Evolutionary conservation across 2,113 vertebrate species (phyloP), one percentile per base, ranked within the genome.

Genomic region (Sander lucioperca): DNA sequence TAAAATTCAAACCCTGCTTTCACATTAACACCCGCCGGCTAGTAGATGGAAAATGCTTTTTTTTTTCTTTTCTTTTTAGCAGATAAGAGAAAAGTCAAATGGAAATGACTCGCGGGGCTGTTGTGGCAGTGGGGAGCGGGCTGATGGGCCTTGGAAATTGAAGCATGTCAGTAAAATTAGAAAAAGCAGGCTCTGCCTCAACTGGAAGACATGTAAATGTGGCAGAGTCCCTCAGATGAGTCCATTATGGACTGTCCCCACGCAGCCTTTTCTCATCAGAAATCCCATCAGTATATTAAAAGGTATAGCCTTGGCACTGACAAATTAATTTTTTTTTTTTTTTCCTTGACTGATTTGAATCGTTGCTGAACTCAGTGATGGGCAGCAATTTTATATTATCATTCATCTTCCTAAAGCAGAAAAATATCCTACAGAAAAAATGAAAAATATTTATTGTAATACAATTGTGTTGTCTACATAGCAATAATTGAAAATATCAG

Each of bases 51-150:
- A 70, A 95, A 93, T 91, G 90, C 88, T 85, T 94, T 92, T 91
- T 62, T 76, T 59, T 71, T 56, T 68, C 9, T 27, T 64, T 47
- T 70, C 53, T 74, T 79, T 80, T 48, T 39, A 39, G 58, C 84
- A 94, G 93, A 95, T 95, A 95, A 95, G 91, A 93, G 91, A 95
- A 93, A 94, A 94, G 94, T 94, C 91, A 94, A 94, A 94, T 93
- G 91, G 93, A 95, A 95, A 95, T 93, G 90, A 93, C 88, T 92
- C 19, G 84, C 64, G 48, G 85, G 82, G 84, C 89, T 90, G 88
- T 90, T 91, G 88, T 91, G 90, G 88, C 80, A 53, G 86, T 71
- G 84, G 82, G 83, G 85, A 76, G 73, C 10, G 77, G 11, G 62
- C 65, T 92, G 91, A 93, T 90, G 90, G 90, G 74, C 51, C 77